Base-by-base conservation (phyloP, 1,140 invertebrate genomes). In the Eciton burchellii region DNA sequence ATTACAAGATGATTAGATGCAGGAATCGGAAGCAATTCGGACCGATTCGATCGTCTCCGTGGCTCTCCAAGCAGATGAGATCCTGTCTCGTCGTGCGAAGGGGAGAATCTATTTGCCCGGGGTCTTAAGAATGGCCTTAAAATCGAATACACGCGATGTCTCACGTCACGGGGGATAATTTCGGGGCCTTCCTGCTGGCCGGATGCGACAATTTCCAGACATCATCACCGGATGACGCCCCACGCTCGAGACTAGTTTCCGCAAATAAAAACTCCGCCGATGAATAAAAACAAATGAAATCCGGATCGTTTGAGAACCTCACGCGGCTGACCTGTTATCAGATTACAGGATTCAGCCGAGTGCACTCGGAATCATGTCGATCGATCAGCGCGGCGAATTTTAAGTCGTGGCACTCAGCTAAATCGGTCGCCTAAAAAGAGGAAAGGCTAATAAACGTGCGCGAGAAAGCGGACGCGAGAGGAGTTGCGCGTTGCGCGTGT, bases 91-190 rank as follows among this genome's bases (percentile, higher is more conserved):
- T 43, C 63, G 74, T 56, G 49, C 16, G 12, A 56, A 57, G 49
- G 68, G 49, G 35, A 0, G n/a, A 68, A 56, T 41, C 73, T 76
- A 52, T 76, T 76, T 76, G 60, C 52, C n/a, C 52, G 45, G 60
- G 65, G 45, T 65, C 29, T 76, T 76, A 76, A 63, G 43, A 76
- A 52, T 45, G 26, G 16, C 26, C n/a, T 19, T 24, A 29, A n/a
- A 41, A 52, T 76, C 26, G 52, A 76, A 65, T 65, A 76, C 16
- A 63, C 14, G 35, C 35, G 21, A 49, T 52, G 35, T 49, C 59
- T 11, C 62, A 26, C 45, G n/a, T n/a, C n/a, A 1, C 12, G 8
- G 47, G 3, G 26, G 6, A 47, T 74, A 26, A 47, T 60, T 29
- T 29, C 11, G 21, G n/a, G n/a, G 14, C 35, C 29, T 12, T 49